Conservation (phyloP, 92 coral and sea anemone species). For the Actinostola sp. region DNA sequence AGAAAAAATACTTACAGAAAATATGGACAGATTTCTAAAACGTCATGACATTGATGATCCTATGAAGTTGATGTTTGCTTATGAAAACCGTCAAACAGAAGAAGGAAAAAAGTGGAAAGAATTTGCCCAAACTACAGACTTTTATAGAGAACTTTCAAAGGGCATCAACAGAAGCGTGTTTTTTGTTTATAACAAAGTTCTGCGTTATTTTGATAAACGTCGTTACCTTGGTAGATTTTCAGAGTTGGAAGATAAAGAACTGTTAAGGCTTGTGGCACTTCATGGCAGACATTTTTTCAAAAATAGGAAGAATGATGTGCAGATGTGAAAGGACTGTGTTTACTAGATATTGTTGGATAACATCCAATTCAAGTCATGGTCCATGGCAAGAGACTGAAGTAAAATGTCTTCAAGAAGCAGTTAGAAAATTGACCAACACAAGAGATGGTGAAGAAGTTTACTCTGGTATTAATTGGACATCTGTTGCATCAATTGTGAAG, state of each 20-base stretch:
- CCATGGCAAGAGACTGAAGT: constrained; percentile 13
- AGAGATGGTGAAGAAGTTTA: constrained; percentile 1
- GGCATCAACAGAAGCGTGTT: constrained; percentile 52
- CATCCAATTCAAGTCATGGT: neutral
- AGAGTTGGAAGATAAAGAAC: neutral
- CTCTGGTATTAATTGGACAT: constrained; percentile 4
- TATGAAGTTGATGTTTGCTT: constrained; percentile 20
- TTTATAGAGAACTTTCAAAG: constrained; percentile 28
- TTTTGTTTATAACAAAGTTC: constrained; percentile 32
- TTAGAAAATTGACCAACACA: constrained; percentile 8
- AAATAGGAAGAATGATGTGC: neutral
- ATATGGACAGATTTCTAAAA: constrained; percentile 35
- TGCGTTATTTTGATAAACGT: constrained; percentile 38
- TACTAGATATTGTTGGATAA: neutral
- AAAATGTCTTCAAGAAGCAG: constrained; percentile 8
- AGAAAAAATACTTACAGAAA: constrained; percentile 5
- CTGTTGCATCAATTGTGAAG: constrained; percentile 24
- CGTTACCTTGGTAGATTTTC: constrained; percentile 32
- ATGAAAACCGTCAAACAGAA: constrained; percentile 3
- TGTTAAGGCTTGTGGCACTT: neutral
- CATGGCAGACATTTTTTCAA: neutral
- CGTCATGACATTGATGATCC: constrained; percentile 24
- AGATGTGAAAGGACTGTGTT: neutral
- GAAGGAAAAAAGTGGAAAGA: constrained; percentile 4
- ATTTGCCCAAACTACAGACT: neutral